Evolutionary conservation across 2,113 vertebrate species (phyloP).

Genomic region (Lethenteron camtschaticum): DNA sequence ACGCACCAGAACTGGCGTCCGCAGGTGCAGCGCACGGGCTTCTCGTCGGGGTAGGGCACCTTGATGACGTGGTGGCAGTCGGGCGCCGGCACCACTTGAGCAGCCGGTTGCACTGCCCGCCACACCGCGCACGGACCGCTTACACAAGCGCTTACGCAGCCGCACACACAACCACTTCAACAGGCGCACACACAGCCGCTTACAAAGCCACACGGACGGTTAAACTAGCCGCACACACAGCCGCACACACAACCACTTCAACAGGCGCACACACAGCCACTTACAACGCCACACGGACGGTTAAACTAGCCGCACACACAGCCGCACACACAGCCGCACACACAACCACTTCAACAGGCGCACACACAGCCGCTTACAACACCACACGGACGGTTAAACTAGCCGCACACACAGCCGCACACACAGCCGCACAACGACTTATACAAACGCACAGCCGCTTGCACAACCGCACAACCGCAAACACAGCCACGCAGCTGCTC

Average conservation of each 20-base stretch:
- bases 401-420: background rate
- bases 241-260: background rate
- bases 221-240: background rate
- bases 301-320: background rate
- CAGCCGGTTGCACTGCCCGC: conserved; percentile 77
- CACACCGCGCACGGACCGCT: conserved; percentile 2
- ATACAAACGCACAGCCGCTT: background rate
- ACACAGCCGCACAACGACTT: background rate
- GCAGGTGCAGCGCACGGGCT: conserved; percentile 95
- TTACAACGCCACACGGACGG: background rate
- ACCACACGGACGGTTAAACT: background rate
- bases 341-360: background rate
- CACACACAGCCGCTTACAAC: background rate
- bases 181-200: background rate
- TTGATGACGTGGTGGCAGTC: conserved; percentile 99
- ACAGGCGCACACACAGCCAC: background rate
- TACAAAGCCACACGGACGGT: background rate
- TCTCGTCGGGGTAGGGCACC: conserved; percentile 96
- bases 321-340: background rate
- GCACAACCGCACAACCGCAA: no score
- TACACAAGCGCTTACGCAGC: background rate
- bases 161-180: background rate
- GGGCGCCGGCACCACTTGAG: conserved; percentile 98
- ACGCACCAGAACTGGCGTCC: conserved; percentile 94
- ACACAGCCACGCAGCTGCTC: background rate